These are phyloP conservation scores for Tetrao urogallus DNA, from an alignment of 2,113 vertebrate genomes.

Conservation along the genomic window DNA sequence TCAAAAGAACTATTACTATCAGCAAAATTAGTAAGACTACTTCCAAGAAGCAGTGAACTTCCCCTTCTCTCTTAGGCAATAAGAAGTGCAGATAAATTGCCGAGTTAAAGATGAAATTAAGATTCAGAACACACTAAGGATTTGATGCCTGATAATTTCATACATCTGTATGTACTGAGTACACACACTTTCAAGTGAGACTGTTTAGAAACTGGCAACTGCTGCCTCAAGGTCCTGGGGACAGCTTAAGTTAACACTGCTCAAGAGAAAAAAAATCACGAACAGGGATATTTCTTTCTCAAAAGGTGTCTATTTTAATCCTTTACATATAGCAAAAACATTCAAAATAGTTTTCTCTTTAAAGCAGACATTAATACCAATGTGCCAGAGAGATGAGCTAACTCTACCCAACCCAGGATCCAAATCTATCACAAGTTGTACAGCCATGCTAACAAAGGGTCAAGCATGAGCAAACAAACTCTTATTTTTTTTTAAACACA, in stretches of 20 bases:
- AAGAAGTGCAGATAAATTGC: not conserved
- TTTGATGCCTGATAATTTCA: not conserved
- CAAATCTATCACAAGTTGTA: not conserved
- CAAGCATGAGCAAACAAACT: not conserved
- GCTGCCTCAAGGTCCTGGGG: not conserved
- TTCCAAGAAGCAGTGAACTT: not conserved
- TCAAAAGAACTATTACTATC: not conserved
- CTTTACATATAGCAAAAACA: not conserved
- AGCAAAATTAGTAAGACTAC: not conserved
- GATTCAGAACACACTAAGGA: not conserved
- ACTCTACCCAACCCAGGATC: not conserved
- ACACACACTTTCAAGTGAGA: not conserved
- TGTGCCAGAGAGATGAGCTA: not conserved
- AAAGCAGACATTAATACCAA: not conserved
- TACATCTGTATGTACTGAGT: not conserved
- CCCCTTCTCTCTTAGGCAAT: not conserved
- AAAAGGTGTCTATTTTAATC: not conserved
- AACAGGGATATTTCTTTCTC: not conserved
- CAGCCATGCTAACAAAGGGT: not conserved
- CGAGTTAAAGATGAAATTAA: not conserved
- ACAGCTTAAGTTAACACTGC: not conserved
- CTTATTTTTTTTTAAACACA: not conserved
- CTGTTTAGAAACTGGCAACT: not conserved
- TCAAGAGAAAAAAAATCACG: not conserved
- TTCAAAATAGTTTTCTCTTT: not conserved